Evolutionary conservation across 2,797 vertebrate genomes (phyloP).

Genomic region (Cyprinella venusta): DNA sequence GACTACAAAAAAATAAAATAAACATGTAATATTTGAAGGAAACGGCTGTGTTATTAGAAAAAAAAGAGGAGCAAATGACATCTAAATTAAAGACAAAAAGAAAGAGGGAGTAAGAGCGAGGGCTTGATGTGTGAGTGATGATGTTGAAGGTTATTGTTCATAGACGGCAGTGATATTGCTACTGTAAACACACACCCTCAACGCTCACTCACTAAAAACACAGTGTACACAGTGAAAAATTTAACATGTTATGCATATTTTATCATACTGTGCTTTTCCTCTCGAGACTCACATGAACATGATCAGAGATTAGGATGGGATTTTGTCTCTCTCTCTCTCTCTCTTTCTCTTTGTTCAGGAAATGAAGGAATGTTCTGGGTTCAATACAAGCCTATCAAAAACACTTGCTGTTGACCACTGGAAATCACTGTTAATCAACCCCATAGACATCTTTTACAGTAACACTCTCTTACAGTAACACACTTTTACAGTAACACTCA

Average conservation of each 20-base stretch:
- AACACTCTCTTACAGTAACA: too few relatives aligned
- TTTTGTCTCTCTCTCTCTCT: background rate
- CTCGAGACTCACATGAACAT: constrained; percentile 56
- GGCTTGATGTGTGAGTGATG: constrained; percentile 40
- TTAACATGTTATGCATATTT: constrained; percentile 64
- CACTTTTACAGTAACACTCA: too few relatives aligned
- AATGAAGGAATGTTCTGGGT: too few relatives aligned
- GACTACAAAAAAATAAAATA: background rate
- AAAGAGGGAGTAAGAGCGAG: background rate
- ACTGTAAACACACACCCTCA: constrained; percentile 45
- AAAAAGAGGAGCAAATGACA: constrained; percentile 31
- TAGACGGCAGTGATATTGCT: constrained; percentile 37
- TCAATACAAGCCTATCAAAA: too few relatives aligned
- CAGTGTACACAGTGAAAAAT: constrained; percentile 52
- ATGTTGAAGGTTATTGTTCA: constrained; percentile 33
- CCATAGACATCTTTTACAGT: too few relatives aligned
- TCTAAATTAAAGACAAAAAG: constrained; percentile 25
- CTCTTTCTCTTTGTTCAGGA: too few relatives aligned
- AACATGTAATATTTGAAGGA: constrained; percentile 33
- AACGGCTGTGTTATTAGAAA: constrained; percentile 35
- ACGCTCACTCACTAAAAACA: constrained; percentile 50
- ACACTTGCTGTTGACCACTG: too few relatives aligned
- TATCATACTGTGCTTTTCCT: constrained; percentile 56
- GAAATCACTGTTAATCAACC: too few relatives aligned
- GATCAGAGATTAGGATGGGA: constrained; percentile 50